Conservation (phyloP, 2,888 invertebrate genomes). For the Onchidella celtica region DNA sequence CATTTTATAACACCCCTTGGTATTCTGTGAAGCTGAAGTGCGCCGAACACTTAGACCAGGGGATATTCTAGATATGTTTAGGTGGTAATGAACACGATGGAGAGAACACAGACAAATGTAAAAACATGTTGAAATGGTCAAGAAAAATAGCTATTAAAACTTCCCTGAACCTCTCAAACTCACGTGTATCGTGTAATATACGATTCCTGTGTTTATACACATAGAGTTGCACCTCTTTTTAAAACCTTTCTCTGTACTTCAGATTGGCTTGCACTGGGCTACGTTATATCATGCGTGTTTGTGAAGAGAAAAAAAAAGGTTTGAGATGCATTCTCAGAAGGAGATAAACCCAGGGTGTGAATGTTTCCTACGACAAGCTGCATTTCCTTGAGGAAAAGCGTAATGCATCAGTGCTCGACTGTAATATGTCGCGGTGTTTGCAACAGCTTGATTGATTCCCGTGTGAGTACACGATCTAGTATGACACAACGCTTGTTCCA, state of each 20-base stretch:
- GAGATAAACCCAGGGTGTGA: not conserved
- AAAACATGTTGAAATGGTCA: not conserved
- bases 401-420: conserved; percentile 27
- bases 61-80: too few species aligned
- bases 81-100: too few species aligned
- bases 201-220: too few species aligned
- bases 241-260: not conserved
- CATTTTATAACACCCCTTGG: too few species aligned
- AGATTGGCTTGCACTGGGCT: too few species aligned
- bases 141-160: not conserved
- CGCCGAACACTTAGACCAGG: too few species aligned
- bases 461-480: conserved; percentile 14
- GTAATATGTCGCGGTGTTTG: not conserved
- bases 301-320: not conserved
- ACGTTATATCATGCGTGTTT: conserved; percentile 16
- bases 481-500: conserved; percentile 38
- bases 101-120: too few species aligned
- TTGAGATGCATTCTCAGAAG: not conserved
- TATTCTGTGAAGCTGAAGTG: too few species aligned
- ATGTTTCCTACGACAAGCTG: conserved; percentile 18
- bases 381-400: conserved; percentile 23
- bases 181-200: not conserved
- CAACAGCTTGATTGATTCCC: conserved; percentile 40
- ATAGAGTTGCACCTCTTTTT: not conserved
- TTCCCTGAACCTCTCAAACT: not conserved